Evolutionary conservation across 1,140 invertebrate genomes (phyloP), one percentile per base, ranked within the genome.

Genomic region (Galendromus occidentalis): DNA sequence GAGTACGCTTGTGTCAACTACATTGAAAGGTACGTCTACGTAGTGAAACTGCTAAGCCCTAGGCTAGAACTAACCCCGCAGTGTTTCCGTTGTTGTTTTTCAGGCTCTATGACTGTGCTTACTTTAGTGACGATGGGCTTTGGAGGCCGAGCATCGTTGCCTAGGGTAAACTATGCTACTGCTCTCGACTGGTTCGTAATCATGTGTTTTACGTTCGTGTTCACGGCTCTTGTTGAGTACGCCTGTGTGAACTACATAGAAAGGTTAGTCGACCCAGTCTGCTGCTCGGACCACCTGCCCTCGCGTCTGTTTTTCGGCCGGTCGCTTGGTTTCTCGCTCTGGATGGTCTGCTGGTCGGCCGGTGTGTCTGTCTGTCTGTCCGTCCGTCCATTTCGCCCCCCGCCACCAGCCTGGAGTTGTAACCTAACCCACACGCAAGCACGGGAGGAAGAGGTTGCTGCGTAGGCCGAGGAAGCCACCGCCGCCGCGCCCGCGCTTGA

Each of bases 1-100:
- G 81, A 83, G 71, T 83, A 81, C 69, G 81, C 81, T 1, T 76
- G 75, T 65, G 81, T 83, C 66, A 82, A 82, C 71, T 82, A 81
- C 71, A 77, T 81, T 65, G 81, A 81, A 41, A 81, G 80, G 68
- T 72, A 77, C 33, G 67, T 71, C 6, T 71, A 72, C 1, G 68
- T 45, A 64, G 17, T 17, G 28, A 39, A 65, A 22, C 2, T 7
- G 14, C 14, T n/a, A n/a, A n/a, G 17, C 41, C 20, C 25, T 42
- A 18, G 7, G 59, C n/a, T 20, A 29, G 39, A 18, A 66, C 18
- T 66, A 39, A 66, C 30, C 65, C 22, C 17, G 7, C 22, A 30
- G 63, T 33, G 63, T 22, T 59, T 25, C 25, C 22, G 33, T 28
- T 59, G 25, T 59, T 29, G 2, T 29, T 33, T 64, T 64, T 66